Evolutionary conservation across 1,140 invertebrate genomes (phyloP).

Genomic region (Brachionus sp.): DNA sequence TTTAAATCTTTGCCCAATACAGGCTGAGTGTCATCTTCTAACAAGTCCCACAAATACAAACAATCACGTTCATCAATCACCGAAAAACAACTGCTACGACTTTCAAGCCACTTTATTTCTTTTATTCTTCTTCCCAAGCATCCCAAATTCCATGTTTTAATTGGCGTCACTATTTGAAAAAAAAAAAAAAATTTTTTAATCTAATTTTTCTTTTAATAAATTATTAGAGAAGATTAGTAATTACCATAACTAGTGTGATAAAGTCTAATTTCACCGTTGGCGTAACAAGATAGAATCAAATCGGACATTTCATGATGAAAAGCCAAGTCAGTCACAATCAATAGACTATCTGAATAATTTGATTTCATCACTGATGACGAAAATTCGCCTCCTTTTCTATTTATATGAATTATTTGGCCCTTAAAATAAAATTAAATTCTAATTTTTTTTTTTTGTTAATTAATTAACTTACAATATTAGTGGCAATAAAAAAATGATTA

Average conservation of each 20-base stretch:
- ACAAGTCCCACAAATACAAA: slow-evolving; percentile 42
- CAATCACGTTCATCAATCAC: slow-evolving; percentile 2
- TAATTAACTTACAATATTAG: slow-evolving; percentile 41
- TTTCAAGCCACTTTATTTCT: slow-evolving; percentile 34
- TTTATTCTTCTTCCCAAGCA: slow-evolving; percentile 21
- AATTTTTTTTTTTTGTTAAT: background rate
- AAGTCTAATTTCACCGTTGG: slow-evolving; percentile 40
- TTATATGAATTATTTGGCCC: slow-evolving; percentile 43
- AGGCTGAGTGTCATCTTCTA: slow-evolving; percentile 34
- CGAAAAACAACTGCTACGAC: slow-evolving; percentile 22
- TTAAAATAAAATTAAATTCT: background rate
- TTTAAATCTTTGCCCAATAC: background rate
- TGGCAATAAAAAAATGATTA: slow-evolving; percentile 34
- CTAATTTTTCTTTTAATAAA: background rate
- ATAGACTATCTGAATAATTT: slow-evolving; percentile 4
- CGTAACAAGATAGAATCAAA: slow-evolving; percentile 26
- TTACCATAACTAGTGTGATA: slow-evolving; percentile 40
- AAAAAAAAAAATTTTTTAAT: background rate
- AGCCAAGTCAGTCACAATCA: slow-evolving; percentile 24
- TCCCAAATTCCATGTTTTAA: slow-evolving; percentile 32
- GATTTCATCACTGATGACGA: slow-evolving; percentile 18
- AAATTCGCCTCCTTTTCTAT: slow-evolving; percentile 30
- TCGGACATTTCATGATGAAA: slow-evolving; percentile 41
- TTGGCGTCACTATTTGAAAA: background rate
- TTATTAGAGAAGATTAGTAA: background rate